Percentiles rank a stretch among this genome's conserved stretches.
phyloP scores from a whole-genome alignment of 1,140 invertebrate species.

The Drosophila trapezifrons region DNA sequence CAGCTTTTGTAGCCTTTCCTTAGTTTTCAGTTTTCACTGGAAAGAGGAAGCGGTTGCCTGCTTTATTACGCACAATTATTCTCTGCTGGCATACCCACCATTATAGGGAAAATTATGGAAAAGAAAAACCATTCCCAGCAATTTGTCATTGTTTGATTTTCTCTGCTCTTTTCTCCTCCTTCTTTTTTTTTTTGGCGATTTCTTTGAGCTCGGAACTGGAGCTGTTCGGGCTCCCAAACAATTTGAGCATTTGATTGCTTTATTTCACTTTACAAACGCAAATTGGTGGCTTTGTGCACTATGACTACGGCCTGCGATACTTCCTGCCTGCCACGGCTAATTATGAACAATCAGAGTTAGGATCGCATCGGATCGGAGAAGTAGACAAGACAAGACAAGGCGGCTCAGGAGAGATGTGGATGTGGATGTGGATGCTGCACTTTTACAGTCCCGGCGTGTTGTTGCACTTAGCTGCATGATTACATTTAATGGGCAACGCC shows the following conservation, averaged over 20 bases:
- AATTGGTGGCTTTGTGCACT: slow-evolving; percentile 35
- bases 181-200: slow-evolving; percentile 14
- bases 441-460: slow-evolving; percentile 22
- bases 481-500: slow-evolving; percentile 71
- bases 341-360: slow-evolving; percentile 61
- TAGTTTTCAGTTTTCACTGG: slow-evolving; percentile 19
- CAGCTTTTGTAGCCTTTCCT: too few species aligned
- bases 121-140: slow-evolving; percentile 49
- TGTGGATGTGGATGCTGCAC: slow-evolving; percentile 20
- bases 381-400: slow-evolving; percentile 18
- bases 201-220: slow-evolving; percentile 27
- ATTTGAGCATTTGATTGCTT: slow-evolving; percentile 59
- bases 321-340: slow-evolving; percentile 64
- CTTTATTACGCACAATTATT: slow-evolving; percentile 52
- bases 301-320: slow-evolving; percentile 46
- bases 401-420: slow-evolving; percentile 1
- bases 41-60: slow-evolving; percentile 36
- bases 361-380: slow-evolving; percentile 29
- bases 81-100: slow-evolving; percentile 33
- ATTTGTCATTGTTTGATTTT: slow-evolving; percentile 58
- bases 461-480: slow-evolving; percentile 62
- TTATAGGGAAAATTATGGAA: slow-evolving; percentile 49
- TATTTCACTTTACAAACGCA: slow-evolving; percentile 50
- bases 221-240: slow-evolving; percentile 39
- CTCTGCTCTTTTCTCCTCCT: slow-evolving; percentile 9